These are phyloP conservation scores for Rutilus rutilus DNA, from an alignment of 2,113 vertebrate genomes.

Conservation along the genomic window DNA sequence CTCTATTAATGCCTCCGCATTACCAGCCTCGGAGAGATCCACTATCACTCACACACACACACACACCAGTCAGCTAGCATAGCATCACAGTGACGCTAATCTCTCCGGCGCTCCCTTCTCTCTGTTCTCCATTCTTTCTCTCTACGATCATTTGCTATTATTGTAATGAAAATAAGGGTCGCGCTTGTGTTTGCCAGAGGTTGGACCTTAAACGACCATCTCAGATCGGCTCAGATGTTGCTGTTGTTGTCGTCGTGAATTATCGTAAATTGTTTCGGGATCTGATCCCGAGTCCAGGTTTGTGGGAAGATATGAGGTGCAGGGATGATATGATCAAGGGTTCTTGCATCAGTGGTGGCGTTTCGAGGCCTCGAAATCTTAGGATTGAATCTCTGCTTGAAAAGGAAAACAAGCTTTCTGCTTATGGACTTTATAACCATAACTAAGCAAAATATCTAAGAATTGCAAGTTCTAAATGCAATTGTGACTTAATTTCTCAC, in stretches of 20 bases:
- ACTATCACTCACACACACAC: constrained; percentile 26
- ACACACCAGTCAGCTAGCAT: constrained; percentile 42
- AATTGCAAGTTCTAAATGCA: too few relatives aligned
- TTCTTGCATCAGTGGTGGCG: not conserved
- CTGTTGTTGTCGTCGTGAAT: not conserved
- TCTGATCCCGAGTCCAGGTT: constrained; percentile 10
- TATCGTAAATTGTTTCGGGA: not conserved
- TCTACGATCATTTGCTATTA: constrained; percentile 18
- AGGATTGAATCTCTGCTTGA: not conserved
- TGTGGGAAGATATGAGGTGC: not conserved
- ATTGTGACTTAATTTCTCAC: too few relatives aligned
- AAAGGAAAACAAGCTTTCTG: not conserved
- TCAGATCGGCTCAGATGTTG: not conserved
- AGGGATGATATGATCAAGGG: not conserved
- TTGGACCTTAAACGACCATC: not conserved
- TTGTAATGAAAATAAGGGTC: not conserved
- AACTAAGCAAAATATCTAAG: too few relatives aligned
- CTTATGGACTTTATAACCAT: too few relatives aligned
- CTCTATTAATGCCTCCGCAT: constrained; percentile 51
- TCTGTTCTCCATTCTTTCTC: not conserved
- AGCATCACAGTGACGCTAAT: constrained; percentile 38
- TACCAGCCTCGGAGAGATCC: constrained; percentile 43
- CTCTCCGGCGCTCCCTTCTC: not conserved
- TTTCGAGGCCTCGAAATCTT: not conserved
- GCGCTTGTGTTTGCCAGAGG: not conserved